phyloP scores from a whole-genome alignment of 2,888 invertebrate genomes.

The Sturmia bella region DNA sequence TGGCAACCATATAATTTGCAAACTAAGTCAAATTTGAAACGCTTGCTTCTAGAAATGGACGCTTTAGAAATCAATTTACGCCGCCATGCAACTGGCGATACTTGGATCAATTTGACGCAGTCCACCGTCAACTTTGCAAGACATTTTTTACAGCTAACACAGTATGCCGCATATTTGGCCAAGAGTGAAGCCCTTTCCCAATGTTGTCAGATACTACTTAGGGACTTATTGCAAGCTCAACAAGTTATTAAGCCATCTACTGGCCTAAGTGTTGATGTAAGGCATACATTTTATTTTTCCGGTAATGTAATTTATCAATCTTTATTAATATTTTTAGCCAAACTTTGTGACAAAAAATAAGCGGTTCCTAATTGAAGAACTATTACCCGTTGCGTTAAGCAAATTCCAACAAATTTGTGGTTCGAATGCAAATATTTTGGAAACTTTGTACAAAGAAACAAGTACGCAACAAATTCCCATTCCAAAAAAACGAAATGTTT shows the following conservation, averaged over 20 bases:
- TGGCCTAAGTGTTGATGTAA: constrained; percentile 80
- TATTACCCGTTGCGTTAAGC: constrained; percentile 79
- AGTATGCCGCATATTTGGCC: constrained; percentile 80
- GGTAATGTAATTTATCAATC: too few relatives aligned
- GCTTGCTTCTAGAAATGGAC: constrained; percentile 79
- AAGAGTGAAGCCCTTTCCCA: constrained; percentile 79
- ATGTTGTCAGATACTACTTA: constrained; percentile 77
- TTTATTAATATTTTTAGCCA: constrained; percentile 74
- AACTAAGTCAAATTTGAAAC: constrained; percentile 80
- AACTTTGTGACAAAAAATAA: constrained; percentile 81
- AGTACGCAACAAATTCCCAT: constrained; percentile 76
- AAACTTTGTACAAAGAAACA: constrained; percentile 75
- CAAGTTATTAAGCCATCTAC: constrained; percentile 79
- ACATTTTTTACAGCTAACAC: constrained; percentile 79
- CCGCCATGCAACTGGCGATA: constrained; percentile 80
- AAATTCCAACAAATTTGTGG: constrained; percentile 79
- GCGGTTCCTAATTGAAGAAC: constrained; percentile 78
- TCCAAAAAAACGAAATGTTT: constrained; percentile 81
- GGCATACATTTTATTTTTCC: constrained; percentile 51
- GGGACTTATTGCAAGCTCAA: constrained; percentile 80
- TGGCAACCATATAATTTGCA: constrained; percentile 82
- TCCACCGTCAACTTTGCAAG: constrained; percentile 80
- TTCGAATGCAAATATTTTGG: constrained; percentile 75
- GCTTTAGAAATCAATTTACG: constrained; percentile 80
- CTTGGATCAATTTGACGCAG: constrained; percentile 81